Evolutionary conservation across 2,888 invertebrate species (phyloP), one percentile per base, ranked within the genome.

Genomic region (Diarsia mendica): DNA sequence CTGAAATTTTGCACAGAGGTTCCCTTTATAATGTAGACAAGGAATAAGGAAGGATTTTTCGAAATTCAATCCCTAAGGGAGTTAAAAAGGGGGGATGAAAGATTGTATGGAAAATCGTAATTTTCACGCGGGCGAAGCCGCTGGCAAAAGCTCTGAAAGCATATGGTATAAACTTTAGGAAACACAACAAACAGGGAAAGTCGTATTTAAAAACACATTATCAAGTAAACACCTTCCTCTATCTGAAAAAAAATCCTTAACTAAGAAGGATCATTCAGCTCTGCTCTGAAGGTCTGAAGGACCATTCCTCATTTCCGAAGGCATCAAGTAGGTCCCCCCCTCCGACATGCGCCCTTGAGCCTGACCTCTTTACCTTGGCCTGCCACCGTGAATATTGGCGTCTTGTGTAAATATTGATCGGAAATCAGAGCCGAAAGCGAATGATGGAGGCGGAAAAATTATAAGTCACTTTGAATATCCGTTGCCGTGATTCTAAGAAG

Each of bases 351-450:
- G 76, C 28, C 81, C 79, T 79, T 79, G 81, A 79, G 63, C 76
- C 58, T 81, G 81, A 81, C 81, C 79, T 67, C 55, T 8, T 63
- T 58, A 58, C 81, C 81, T 81, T 75, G 68, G 51, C 68, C 81
- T 39, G 44, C 11, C 63, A 53, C 33, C 39, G 49, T n/a, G 63
- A 55, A 63, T 79, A 51, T 58, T 46, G 70, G 13, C 64, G 64
- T 53, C 79, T 81, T 39, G 76, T 28, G 76, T 53, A 51, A 48
- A 63, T 79, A 79, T 79, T 64, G 79, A 79, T 79, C 76, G 75
- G 49, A 68, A 76, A 77, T 79, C 73, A 55, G 73, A 53, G 48
- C 63, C 28, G 53, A 53, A 39, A 28, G 9, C 53, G n/a, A 28
- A 44, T 48, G 39, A 77, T 53, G 8, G 48, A 53, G 33, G 23